These are phyloP conservation scores for Sakesphorus luctuosus DNA, from an alignment of 2,113 vertebrate species.

Conservation along the genomic window DNA sequence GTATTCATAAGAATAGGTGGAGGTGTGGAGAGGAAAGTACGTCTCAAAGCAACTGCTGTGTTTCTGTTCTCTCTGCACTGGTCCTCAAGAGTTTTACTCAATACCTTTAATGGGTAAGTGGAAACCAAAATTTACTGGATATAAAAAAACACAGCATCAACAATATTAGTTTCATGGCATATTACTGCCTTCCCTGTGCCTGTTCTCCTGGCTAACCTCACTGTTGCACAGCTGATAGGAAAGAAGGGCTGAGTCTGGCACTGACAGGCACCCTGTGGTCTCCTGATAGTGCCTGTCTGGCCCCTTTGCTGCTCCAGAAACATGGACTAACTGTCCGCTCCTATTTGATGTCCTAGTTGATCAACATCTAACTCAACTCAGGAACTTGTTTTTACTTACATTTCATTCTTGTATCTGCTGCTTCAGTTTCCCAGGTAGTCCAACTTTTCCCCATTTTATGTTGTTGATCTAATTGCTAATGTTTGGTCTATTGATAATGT, in stretches of 20 bases:
- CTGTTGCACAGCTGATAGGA: background rate
- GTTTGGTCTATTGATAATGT: background rate
- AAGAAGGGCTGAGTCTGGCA: background rate
- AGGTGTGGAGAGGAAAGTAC: background rate
- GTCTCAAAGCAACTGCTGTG: background rate
- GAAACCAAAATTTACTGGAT: background rate
- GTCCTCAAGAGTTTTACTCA: background rate
- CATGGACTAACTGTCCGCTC: no score
- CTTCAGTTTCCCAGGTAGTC: background rate
- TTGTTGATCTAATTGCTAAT: background rate
- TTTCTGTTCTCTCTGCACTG: background rate
- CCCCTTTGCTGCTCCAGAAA: background rate
- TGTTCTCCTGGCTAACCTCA: background rate
- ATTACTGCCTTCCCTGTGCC: accelerated
- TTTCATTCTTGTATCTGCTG: background rate
- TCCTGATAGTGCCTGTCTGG: background rate
- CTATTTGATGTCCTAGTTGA: accelerated
- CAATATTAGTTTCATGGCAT: background rate
- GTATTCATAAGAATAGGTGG: background rate
- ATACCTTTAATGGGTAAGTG: background rate
- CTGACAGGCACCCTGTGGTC: background rate
- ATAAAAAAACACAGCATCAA: background rate
- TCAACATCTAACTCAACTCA: background rate
- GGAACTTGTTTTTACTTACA: background rate
- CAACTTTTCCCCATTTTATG: background rate